Conservation (phyloP, 2,797 vertebrate species). For the Sphenodon punctatus region DNA sequence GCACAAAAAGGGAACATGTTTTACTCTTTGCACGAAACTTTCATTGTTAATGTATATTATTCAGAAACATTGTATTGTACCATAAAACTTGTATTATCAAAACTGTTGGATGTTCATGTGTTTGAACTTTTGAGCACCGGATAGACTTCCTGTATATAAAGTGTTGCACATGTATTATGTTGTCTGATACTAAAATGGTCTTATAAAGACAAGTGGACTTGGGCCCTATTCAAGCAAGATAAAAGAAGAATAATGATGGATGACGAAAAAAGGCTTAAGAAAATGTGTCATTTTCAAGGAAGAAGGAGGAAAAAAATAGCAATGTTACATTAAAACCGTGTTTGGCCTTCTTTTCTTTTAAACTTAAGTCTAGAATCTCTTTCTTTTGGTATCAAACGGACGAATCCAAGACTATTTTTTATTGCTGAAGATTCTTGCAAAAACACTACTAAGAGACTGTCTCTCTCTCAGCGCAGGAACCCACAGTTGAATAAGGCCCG, state of each 20-base stretch:
- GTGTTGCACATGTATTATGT: constrained; percentile 95
- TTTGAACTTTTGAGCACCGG: constrained; percentile 87
- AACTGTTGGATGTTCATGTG: constrained; percentile 85
- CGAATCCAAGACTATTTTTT: constrained; percentile 80
- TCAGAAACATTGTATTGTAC: constrained; percentile 88
- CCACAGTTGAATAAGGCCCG: constrained; percentile 80
- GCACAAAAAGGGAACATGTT: constrained; percentile 84
- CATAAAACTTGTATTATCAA: constrained; percentile 85
- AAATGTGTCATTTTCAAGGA: constrained; percentile 68
- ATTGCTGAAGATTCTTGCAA: constrained; percentile 78
- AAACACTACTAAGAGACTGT: constrained; percentile 69
- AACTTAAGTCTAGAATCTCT: constrained; percentile 75
- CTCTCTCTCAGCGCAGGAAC: constrained; percentile 73
- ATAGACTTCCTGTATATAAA: constrained; percentile 96
- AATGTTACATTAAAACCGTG: constrained; percentile 65
- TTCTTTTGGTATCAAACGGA: constrained; percentile 79
- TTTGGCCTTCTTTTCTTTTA: constrained; percentile 75
- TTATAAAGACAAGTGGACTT: constrained; percentile 82
- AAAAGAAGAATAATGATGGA: constrained; percentile 63
- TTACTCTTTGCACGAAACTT: constrained; percentile 91
- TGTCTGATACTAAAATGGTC: constrained; percentile 88
- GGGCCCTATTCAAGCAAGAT: constrained; percentile 82
- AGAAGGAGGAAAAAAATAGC: constrained; percentile 64
- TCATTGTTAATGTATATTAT: constrained; percentile 91
- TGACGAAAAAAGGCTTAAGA: constrained; percentile 65